Conservation (phyloP, 2,888 invertebrate species). For the Synanthedon myopaeformis region DNA sequence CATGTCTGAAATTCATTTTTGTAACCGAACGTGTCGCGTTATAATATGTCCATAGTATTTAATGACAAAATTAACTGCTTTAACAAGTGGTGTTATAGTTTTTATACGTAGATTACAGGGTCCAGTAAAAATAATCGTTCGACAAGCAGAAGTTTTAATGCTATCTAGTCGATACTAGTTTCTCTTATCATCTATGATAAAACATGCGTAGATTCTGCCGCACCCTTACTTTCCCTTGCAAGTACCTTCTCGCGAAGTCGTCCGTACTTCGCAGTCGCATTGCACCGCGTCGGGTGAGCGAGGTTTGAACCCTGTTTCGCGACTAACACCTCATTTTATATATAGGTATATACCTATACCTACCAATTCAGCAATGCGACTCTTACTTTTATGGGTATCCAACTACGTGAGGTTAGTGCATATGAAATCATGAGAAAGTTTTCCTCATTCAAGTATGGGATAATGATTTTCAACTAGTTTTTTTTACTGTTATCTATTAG, state of each 20-base stretch:
- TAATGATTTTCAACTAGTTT: no score
- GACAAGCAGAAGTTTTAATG: slow-evolving; percentile 15
- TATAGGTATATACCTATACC: slow-evolving; percentile 2
- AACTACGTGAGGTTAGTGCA: slow-evolving; percentile 44
- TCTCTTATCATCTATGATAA: slow-evolving; percentile 65
- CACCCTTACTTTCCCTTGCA: slow-evolving; percentile 61
- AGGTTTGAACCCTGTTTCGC: slow-evolving; percentile 38
- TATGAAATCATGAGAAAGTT: slow-evolving; percentile 38
- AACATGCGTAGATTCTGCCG: slow-evolving; percentile 57
- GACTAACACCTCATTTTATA: slow-evolving; percentile 42
- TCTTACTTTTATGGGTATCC: slow-evolving; percentile 37
- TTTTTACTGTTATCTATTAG: no score
- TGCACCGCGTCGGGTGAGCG: slow-evolving; percentile 32
- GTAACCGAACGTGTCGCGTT: no score
- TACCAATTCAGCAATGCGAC: slow-evolving; percentile 28
- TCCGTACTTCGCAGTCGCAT: background rate
- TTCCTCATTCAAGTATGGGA: slow-evolving; percentile 11
- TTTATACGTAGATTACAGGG: background rate
- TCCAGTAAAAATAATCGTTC: slow-evolving; percentile 13
- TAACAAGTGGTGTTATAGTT: no score
- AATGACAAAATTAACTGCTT: no score
- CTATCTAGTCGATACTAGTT: slow-evolving; percentile 38
- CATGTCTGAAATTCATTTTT: no score
- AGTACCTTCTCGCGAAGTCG: slow-evolving; percentile 1
- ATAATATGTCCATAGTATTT: no score